Evolutionary conservation across 2,888 invertebrate genomes (phyloP).

Genomic region (Xanthorhoe spadicearia): DNA sequence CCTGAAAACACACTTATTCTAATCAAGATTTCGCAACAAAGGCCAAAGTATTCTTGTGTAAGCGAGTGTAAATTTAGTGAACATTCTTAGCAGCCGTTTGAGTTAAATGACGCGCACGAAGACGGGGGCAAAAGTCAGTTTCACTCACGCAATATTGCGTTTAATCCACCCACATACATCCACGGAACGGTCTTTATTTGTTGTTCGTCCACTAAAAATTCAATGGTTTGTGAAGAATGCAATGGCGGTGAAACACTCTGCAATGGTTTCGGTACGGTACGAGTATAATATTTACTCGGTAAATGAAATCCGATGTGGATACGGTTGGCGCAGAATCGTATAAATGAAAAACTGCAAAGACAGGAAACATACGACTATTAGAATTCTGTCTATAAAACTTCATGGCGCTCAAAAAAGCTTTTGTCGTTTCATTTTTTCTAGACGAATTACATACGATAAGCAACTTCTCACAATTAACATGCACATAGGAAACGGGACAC

Average conservation of each 20-base stretch:
- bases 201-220: conserved; percentile 62
- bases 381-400: background rate
- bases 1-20: conserved; percentile 26
- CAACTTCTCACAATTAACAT: too few relatives aligned
- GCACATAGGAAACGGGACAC: too few relatives aligned
- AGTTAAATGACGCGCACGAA: conserved; percentile 44
- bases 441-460: too few relatives aligned
- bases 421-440: too few relatives aligned
- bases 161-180: conserved; percentile 52
- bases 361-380: background rate
- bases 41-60: conserved; percentile 35
- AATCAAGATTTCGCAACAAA: conserved; percentile 34
- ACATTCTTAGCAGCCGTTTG: conserved; percentile 43
- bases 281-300: conserved; percentile 54
- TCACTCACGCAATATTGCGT: conserved; percentile 59
- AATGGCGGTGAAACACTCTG: conserved; percentile 62
- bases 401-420: too few relatives aligned
- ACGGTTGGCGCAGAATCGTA: conserved; percentile 21
- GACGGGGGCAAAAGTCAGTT: conserved; percentile 52
- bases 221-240: conserved; percentile 74
- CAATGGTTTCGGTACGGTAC: conserved; percentile 51
- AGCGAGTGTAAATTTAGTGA: conserved; percentile 41
- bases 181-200: conserved; percentile 61
- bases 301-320: conserved; percentile 48
- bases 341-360: background rate